Evolutionary conservation across 1,140 invertebrate species (phyloP).

Genomic region (Nephotettix cincticeps): DNA sequence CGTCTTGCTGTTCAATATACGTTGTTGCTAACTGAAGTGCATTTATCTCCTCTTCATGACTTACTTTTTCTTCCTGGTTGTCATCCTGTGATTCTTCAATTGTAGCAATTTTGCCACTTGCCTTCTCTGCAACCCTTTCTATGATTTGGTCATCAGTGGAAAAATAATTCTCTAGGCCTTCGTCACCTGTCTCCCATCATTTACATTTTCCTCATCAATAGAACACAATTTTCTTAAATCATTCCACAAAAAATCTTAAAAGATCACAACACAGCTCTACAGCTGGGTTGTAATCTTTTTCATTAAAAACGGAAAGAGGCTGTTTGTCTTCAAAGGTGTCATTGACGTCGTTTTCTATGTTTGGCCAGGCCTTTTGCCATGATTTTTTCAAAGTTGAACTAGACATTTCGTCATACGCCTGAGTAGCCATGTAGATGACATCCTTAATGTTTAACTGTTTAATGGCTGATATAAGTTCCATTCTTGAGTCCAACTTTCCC

Average conservation of each 20-base stretch:
- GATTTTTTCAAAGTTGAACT: conserved; percentile 4
- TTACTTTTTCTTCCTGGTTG: too few species aligned
- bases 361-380: conserved; percentile 9
- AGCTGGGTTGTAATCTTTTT: not conserved
- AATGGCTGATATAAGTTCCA: not conserved
- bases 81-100: too few species aligned
- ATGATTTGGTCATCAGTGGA: conserved; percentile 28
- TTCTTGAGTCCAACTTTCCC: not conserved
- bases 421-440: not conserved
- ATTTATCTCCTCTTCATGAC: too few species aligned
- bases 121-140: not conserved
- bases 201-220: not conserved
- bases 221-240: not conserved
- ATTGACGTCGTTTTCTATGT: conserved; percentile 16
- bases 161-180: conserved; percentile 43
- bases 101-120: too few species aligned
- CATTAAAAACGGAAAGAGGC: conserved; percentile 37
- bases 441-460: not conserved
- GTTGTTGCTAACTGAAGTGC: too few species aligned
- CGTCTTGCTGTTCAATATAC: too few species aligned
- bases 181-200: not conserved
- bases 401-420: conserved; percentile 6
- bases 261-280: too few species aligned
- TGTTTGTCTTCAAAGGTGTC: conserved; percentile 24
- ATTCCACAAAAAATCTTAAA: too few species aligned